phyloP scores from a whole-genome alignment of 2,888 invertebrate genomes.

The Serrognathus titanus region DNA sequence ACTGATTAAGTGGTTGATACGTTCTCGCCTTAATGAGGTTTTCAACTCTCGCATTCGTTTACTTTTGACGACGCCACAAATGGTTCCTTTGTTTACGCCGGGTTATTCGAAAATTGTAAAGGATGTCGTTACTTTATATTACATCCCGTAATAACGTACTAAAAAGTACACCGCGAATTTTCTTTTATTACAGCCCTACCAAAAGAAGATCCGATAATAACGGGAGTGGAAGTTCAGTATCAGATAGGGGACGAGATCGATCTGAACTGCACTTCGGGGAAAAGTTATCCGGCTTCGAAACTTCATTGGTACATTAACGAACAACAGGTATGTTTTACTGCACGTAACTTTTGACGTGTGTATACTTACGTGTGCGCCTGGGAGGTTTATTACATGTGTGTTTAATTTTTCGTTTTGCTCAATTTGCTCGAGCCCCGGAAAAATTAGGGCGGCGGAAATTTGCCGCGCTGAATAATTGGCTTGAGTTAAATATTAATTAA shows the following conservation, averaged over 20 bases:
- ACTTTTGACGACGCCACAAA: too few relatives aligned
- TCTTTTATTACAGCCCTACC: constrained; percentile 53
- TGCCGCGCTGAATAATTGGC: not conserved
- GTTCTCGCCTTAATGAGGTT: too few relatives aligned
- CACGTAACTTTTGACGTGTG: not conserved
- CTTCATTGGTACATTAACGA: constrained; percentile 78
- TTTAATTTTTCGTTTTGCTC: too few relatives aligned
- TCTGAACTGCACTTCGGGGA: constrained; percentile 73
- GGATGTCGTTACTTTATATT: not conserved
- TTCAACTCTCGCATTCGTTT: too few relatives aligned
- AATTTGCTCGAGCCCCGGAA: too few relatives aligned
- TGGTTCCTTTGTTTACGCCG: too few relatives aligned
- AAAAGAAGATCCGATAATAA: constrained; percentile 70
- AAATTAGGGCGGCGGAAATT: not conserved
- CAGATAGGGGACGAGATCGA: constrained; percentile 71
- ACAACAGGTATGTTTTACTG: constrained; percentile 56
- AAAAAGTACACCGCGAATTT: not conserved
- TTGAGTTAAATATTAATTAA: too few relatives aligned
- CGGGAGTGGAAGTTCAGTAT: constrained; percentile 69
- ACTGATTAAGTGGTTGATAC: too few relatives aligned
- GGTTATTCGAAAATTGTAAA: not conserved
- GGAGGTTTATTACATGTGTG: too few relatives aligned
- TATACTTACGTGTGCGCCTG: too few relatives aligned
- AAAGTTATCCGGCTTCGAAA: constrained; percentile 71
- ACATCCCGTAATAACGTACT: too few relatives aligned